Evolutionary conservation across 35 echinoderm and acorn worm species (phyloP), one percentile per base, ranked within the genome.

Genomic region (Ptychodera flava): DNA sequence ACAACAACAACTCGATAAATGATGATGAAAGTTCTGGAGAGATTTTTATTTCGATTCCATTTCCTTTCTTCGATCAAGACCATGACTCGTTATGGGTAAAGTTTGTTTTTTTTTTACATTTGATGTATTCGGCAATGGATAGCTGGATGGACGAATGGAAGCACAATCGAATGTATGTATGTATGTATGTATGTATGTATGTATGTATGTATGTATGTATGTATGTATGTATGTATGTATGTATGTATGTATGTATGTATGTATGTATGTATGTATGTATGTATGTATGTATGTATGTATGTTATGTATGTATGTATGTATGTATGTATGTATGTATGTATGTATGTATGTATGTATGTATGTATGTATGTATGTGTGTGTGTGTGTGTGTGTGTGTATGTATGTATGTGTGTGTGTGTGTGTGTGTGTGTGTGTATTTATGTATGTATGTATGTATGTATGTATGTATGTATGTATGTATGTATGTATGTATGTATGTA

Each of bases 171-270:
- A n/a, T 64, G 45, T 64, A 64, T 64, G 45, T 64, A 64, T 64
- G 45, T 64, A 64, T 64, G 45, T 64, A 64, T 64, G 45, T 64
- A 64, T 64, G 45, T 64, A 64, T 64, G 45, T 64, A 64, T 64
- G 45, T 64, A 64, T 64, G 45, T 64, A 64, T 64, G 45, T 64
- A 64, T 64, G 45, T 64, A 64, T 64, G 45, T 64, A 64, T 64
- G 45, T 64, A 64, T 64, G 45, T 64, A 64, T 64, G 45, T 64
- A 64, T 22, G 22, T 64, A 64, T 64, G 45, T 64, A 64, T 64
- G 45, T 64, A 64, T 64, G 45, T 64, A 64, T 64, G 45, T 64
- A 64, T 64, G 45, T 64, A 64, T 64, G 45, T 64, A 64, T 64
- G 45, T 64, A 64, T 64, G 45, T 64, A 64, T 64, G 45, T 64